phyloP scores from a whole-genome alignment of 2,888 invertebrate species.

The Conomelus anceps region DNA sequence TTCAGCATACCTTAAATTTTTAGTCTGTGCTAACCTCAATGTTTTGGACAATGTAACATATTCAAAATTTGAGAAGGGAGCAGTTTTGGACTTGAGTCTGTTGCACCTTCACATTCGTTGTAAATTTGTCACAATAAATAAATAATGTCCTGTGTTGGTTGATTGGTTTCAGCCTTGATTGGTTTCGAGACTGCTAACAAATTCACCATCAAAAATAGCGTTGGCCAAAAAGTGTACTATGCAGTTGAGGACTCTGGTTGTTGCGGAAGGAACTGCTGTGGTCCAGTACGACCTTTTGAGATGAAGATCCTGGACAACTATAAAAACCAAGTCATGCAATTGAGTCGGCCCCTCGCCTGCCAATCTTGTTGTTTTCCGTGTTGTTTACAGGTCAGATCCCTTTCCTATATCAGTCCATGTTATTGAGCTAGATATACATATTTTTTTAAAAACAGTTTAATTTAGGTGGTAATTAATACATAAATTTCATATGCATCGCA shows the following conservation, averaged over 20 bases:
- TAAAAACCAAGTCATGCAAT: constrained; percentile 76
- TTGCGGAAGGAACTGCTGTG: constrained; percentile 77
- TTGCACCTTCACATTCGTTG: no score
- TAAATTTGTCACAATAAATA: no score
- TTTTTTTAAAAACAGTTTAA: no score
- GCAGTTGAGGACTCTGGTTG: constrained; percentile 83
- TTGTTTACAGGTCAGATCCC: constrained; percentile 57
- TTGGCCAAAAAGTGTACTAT: constrained; percentile 72
- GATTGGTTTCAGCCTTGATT: constrained; percentile 56
- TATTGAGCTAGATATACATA: no score
- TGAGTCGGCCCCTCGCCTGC: constrained; percentile 74
- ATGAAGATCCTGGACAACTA: constrained; percentile 79
- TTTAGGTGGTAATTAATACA: no score
- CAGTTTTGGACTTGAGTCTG: no score
- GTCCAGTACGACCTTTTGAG: constrained; percentile 74
- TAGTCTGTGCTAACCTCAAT: no score
- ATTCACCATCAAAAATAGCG: constrained; percentile 70
- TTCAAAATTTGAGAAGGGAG: no score
- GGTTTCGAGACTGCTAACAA: constrained; percentile 88
- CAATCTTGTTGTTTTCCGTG: constrained; percentile 80
- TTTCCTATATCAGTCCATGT: no score
- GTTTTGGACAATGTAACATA: no score
- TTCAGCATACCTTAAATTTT: no score
- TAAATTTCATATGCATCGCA: no score
- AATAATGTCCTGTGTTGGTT: constrained; percentile 13